A percentile compares a stretch with the other conserved stretches of the same genome.
Evolutionary conservation across 2,797 vertebrate species (phyloP).

Genomic region (Mionectes olivaceus): DNA sequence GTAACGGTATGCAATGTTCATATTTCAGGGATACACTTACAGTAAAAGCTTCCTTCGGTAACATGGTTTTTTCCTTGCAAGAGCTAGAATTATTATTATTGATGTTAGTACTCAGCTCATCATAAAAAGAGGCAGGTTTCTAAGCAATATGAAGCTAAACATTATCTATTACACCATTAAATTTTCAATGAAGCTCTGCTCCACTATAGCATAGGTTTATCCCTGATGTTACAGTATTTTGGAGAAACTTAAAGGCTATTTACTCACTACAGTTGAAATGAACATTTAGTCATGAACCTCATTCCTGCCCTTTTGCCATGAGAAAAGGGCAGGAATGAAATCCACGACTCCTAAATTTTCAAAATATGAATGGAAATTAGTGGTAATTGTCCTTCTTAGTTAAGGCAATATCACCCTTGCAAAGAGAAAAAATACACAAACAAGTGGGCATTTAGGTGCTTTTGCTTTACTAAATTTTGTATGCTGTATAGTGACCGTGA

Average conservation of each 20-base stretch:
- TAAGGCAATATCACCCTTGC: not conserved
- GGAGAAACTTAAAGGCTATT: not conserved
- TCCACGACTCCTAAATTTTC: not conserved
- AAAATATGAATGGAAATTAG: not conserved
- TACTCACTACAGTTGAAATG: not conserved
- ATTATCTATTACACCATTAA: not conserved
- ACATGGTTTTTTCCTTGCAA: not conserved
- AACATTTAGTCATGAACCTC: not conserved
- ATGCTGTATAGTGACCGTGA: not conserved
- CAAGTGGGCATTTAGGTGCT: fast-evolving
- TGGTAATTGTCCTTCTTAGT: not conserved
- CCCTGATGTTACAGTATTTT: not conserved
- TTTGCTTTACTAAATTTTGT: not conserved
- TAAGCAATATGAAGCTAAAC: not conserved
- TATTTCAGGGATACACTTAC: not conserved
- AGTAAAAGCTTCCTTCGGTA: not conserved
- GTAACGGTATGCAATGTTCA: not conserved
- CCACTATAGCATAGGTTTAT: not conserved
- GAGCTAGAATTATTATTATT: not conserved
- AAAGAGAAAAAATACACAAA: not conserved
- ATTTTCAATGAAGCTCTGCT: not conserved
- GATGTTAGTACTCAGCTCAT: not conserved
- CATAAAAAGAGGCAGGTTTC: not conserved
- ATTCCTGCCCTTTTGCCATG: not conserved
- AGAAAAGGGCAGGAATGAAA: not conserved